phyloP scores from a whole-genome alignment of 1,140 invertebrate genomes.

The Adoxophyes honmai region DNA sequence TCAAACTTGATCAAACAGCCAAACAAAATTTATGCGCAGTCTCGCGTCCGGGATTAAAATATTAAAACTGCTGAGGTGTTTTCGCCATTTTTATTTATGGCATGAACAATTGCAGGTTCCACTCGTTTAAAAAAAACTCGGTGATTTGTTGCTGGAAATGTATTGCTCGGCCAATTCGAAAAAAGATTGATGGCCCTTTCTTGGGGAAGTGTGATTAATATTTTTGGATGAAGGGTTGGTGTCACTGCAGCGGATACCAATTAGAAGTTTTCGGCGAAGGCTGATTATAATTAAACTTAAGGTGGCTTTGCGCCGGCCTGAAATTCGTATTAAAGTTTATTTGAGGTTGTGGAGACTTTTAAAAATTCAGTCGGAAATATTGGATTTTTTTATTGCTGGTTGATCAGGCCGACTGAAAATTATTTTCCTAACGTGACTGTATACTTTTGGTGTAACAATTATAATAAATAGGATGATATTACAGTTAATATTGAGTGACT shows the following conservation, averaged over 20 bases:
- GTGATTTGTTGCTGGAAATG: slow-evolving; percentile 11
- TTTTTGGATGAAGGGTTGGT: background rate
- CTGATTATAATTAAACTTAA: slow-evolving; percentile 5
- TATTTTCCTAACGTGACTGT: too few relatives aligned
- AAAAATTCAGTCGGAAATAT: too few relatives aligned
- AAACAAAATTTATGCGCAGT: slow-evolving; percentile 17
- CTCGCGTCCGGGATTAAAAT: slow-evolving; percentile 17
- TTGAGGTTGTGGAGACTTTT: too few relatives aligned
- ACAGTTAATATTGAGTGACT: too few relatives aligned
- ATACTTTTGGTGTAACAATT: too few relatives aligned
- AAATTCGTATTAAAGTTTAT: slow-evolving; percentile 10
- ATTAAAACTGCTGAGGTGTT: slow-evolving; percentile 23
- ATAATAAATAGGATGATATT: too few relatives aligned
- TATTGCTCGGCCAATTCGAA: slow-evolving; percentile 1
- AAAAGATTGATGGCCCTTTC: background rate
- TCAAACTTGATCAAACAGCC: slow-evolving; percentile 18
- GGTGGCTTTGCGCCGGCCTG: background rate
- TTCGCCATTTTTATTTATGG: slow-evolving; percentile 16
- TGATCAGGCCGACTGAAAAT: too few relatives aligned
- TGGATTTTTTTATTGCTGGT: too few relatives aligned
- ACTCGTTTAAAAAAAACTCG: slow-evolving; percentile 6
- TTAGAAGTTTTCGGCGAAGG: slow-evolving; percentile 9
- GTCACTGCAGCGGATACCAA: slow-evolving; percentile 2
- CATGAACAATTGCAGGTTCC: slow-evolving; percentile 10
- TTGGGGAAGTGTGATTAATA: background rate